A percentile compares a stretch with the other conserved stretches of the same genome.
Conservation (phyloP, 2,888 invertebrate genomes). For the Tenthredo notha region DNA sequence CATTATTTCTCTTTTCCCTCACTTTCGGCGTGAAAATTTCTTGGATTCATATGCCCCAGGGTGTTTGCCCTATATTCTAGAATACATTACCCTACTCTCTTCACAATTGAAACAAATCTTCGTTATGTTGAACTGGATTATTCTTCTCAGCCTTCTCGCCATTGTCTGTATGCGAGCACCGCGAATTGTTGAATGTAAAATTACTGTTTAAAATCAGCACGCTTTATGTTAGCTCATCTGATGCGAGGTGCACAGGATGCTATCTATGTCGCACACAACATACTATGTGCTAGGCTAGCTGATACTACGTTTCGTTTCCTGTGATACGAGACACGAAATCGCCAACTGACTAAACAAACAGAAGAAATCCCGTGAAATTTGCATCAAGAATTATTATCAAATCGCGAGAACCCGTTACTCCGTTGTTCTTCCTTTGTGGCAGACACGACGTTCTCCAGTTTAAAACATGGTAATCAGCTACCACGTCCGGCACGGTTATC, state of each 20-base stretch:
- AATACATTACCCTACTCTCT: neutral
- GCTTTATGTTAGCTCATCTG: constrained; percentile 13
- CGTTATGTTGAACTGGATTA: neutral
- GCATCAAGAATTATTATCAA: constrained; percentile 46
- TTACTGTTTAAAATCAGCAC: neutral
- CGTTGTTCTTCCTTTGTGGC: neutral
- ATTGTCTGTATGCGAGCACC: neutral
- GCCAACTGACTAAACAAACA: neutral
- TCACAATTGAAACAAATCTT: constrained; percentile 17
- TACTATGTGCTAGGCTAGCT: neutral
- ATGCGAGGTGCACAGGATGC: constrained; percentile 14
- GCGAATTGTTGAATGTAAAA: neutral
- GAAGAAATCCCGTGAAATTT: constrained; percentile 11
- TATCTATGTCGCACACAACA: neutral
- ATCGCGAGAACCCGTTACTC: constrained; percentile 26
- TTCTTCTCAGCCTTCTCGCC: neutral
- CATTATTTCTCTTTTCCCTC: neutral
- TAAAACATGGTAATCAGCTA: constrained; percentile 28
- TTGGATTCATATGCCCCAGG: neutral
- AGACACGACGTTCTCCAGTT: constrained; percentile 1
- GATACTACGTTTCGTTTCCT: constrained; percentile 35
- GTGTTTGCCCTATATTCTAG: neutral
- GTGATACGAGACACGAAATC: constrained; percentile 15
- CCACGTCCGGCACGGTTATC: constrained; percentile 43
- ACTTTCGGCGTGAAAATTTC: neutral